Evolutionary conservation across 2,797 vertebrate species (phyloP), one percentile per base, ranked within the genome.

Genomic region (Lerista edwardsae): DNA sequence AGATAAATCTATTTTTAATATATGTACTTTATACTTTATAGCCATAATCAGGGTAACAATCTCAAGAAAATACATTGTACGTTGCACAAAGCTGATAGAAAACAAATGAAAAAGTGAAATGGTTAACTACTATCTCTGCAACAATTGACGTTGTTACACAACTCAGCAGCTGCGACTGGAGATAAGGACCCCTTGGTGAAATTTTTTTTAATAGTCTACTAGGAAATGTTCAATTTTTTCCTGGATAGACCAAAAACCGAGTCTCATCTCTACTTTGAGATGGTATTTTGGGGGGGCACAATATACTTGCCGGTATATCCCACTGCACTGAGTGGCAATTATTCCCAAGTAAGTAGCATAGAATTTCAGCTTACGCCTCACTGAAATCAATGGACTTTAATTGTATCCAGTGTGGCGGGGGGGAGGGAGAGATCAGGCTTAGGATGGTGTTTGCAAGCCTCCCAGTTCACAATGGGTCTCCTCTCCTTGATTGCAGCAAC

Each of bases 1-100:
- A 91, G 92, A 91, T 88, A 68, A 92, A 90, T 23, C 3, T 34
- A 57, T 76, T 59, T 34, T 59, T 59, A 36, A 75, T 11, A 75
- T 34, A 23, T 9, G 25, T 59, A 44, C 25, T 47, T 51, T 51
- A 74, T 74, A 17, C 1, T 74, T 31, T 34, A 75, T 3, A 31
- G 15, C 10, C 17, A 34, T n/a, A 7, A 69, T 19, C 21, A 69
- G 17, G 12, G 23, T 55, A 79, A 55, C 44, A 68, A 7, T 68
- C 12, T 68, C n/a, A 25, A 36, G 34, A 79, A 72, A 72, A 61
- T n/a, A 9, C 2, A 11, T 5, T n/a, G n/a, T n/a, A n/a, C n/a
- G n/a, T n/a, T 71, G 23, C 36, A 3, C 34, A 71, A 69, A 79
- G 34, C 3, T 31, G 8, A 61, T 72, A 44, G n/a, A n/a, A n/a